Conservation (phyloP, 37 sponge, comb jelly and placozoan genomes). For the Eunapius fragilis region DNA sequence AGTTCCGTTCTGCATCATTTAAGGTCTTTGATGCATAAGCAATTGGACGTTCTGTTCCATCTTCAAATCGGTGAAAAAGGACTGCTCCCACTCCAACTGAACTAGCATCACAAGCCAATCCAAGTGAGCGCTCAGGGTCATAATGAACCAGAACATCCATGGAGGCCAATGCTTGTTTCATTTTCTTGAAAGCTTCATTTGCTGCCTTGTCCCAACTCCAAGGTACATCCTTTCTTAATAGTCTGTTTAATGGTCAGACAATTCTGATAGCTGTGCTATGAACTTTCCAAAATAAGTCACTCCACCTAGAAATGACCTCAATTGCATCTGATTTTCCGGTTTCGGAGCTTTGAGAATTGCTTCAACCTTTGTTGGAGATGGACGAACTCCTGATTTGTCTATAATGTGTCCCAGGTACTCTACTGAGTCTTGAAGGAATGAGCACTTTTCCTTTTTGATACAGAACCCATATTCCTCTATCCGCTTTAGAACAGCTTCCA, state of each 20-base stretch:
- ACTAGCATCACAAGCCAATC: slow-evolving; percentile 29
- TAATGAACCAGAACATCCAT: slow-evolving; percentile 27
- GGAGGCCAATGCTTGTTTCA: slow-evolving; percentile 16
- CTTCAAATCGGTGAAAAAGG: slow-evolving; percentile 12
- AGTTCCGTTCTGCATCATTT: not conserved
- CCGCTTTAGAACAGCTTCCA: slow-evolving; percentile 20
- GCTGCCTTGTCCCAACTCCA: slow-evolving; percentile 35
- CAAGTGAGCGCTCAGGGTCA: not conserved
- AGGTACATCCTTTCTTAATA: not conserved
- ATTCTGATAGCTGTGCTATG: slow-evolving; percentile 21
- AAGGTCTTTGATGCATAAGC: slow-evolving; percentile 3
- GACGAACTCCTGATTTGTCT: not conserved
- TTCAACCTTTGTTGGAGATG: not conserved
- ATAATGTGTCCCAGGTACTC: slow-evolving; percentile 41
- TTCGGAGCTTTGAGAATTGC: slow-evolving; percentile 31
- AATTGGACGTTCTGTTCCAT: slow-evolving; percentile 28
- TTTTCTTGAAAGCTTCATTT: slow-evolving; percentile 16
- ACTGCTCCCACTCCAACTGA: slow-evolving; percentile 33
- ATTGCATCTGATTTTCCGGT: slow-evolving; percentile 25
- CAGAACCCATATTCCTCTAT: slow-evolving; percentile 12
- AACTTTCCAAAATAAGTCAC: slow-evolving; percentile 33
- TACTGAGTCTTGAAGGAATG: slow-evolving; percentile 31
- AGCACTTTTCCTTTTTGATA: slow-evolving; percentile 26
- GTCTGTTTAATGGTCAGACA: slow-evolving; percentile 33
- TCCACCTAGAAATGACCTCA: slow-evolving; percentile 26